Conservation (phyloP, 2,888 invertebrate genomes). For the Pachliopta kotzebuea region DNA sequence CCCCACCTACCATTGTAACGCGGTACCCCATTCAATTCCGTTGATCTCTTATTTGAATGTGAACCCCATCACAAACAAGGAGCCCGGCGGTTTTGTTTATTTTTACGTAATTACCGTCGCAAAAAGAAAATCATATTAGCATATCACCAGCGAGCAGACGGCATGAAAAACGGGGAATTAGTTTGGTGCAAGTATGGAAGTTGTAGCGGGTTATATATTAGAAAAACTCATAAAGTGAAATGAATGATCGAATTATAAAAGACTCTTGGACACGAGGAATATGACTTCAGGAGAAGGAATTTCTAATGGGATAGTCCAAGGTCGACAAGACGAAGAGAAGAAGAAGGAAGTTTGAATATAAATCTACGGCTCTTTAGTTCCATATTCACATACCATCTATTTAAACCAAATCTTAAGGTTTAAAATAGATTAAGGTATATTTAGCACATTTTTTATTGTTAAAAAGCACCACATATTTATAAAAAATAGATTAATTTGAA, state of each 20-base stretch:
- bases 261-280: too few relatives aligned
- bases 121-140: slow-evolving; percentile 28
- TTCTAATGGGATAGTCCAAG: too few relatives aligned
- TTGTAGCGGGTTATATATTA: not conserved
- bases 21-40: slow-evolving; percentile 17
- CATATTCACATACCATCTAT: too few relatives aligned
- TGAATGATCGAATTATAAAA: not conserved
- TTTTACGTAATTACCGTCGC: slow-evolving; percentile 29
- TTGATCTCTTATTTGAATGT: slow-evolving; percentile 25
- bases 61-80: slow-evolving; percentile 21
- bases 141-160: slow-evolving; percentile 26
- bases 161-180: slow-evolving; percentile 27
- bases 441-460: too few relatives aligned
- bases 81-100: slow-evolving; percentile 19
- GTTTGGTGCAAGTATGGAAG: slow-evolving; percentile 15
- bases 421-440: too few relatives aligned
- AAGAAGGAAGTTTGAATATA: too few relatives aligned
- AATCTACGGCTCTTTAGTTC: too few relatives aligned
- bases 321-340: too few relatives aligned
- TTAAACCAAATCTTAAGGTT: too few relatives aligned
- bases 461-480: too few relatives aligned
- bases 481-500: too few relatives aligned
- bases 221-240: not conserved
- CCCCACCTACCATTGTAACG: not conserved
- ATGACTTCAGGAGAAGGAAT: too few relatives aligned